Conservation (phyloP, 2,113 vertebrate species). For the Jaculus jaculus region DNA sequence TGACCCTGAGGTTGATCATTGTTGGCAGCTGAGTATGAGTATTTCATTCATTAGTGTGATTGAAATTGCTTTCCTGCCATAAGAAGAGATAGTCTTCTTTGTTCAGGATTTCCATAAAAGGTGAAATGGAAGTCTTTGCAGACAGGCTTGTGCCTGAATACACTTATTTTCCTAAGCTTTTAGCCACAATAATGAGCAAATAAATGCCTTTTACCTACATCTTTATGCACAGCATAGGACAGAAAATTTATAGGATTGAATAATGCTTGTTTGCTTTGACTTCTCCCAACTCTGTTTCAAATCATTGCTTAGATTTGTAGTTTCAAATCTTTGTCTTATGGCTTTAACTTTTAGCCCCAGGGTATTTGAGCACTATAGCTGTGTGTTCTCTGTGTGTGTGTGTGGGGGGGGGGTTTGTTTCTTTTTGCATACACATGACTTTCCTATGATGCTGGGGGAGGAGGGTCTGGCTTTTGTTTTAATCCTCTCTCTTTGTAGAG, state of each 20-base stretch:
- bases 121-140: conserved; percentile 77
- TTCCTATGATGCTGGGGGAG: conserved; percentile 18
- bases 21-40: conserved; percentile 73
- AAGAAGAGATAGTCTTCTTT: conserved; percentile 79
- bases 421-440: not conserved
- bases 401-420: not conserved
- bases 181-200: conserved; percentile 75
- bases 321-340: conserved; percentile 43
- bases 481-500: conserved; percentile 67
- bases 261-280: conserved; percentile 35
- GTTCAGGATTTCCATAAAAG: conserved; percentile 82
- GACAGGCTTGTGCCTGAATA: conserved; percentile 73
- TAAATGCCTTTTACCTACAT: conserved; percentile 63
- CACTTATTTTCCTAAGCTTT: conserved; percentile 71
- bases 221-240: not conserved
- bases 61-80: conserved; percentile 76
- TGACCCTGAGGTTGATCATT: conserved; percentile 67
- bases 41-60: conserved; percentile 79
- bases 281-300: conserved; percentile 50
- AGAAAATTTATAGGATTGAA: conserved; percentile 50
- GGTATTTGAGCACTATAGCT: conserved; percentile 29
- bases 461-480: not conserved
- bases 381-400: too few relatives aligned
- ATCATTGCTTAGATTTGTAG: conserved; percentile 11
- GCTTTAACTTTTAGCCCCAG: conserved; percentile 35